Percentiles rank a stretch among this genome's conserved stretches.
phyloP scores from a whole-genome alignment of 1,140 invertebrate genomes.

The Caenorhabditis tropicalis region DNA sequence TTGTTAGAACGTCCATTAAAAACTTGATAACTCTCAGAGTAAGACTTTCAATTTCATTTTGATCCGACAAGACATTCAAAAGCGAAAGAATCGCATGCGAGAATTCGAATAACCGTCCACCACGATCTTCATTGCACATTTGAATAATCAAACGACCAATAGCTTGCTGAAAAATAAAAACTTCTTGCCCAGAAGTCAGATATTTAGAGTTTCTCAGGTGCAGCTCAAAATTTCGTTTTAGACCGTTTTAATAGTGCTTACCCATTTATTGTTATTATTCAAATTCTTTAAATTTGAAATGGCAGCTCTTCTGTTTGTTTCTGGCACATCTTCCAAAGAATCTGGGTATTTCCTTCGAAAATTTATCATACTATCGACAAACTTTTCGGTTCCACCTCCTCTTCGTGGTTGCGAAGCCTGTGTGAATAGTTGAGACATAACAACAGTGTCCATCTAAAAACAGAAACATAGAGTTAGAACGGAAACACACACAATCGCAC shows the following conservation, averaged over 20 bases:
- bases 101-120: not conserved
- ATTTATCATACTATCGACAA: not conserved
- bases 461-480: not conserved
- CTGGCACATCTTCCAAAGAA: not conserved
- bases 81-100: not conserved
- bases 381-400: not conserved
- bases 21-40: not conserved
- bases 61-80: not conserved
- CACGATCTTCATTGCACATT: conserved; percentile 26
- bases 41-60: not conserved
- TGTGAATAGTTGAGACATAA: conserved; percentile 17
- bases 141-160: not conserved
- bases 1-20: not conserved
- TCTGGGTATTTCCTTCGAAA: not conserved
- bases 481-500: no score
- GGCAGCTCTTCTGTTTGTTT: not conserved
- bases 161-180: not conserved
- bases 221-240: no score
- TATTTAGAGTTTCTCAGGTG: no score
- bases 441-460: not conserved
- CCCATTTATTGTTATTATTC: conserved; percentile 7
- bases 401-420: not conserved
- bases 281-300: not conserved
- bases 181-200: no score
- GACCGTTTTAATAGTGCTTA: no score